Base-by-base conservation (phyloP, 2,888 invertebrate genomes). In the Camptogramma bilineatum region DNA sequence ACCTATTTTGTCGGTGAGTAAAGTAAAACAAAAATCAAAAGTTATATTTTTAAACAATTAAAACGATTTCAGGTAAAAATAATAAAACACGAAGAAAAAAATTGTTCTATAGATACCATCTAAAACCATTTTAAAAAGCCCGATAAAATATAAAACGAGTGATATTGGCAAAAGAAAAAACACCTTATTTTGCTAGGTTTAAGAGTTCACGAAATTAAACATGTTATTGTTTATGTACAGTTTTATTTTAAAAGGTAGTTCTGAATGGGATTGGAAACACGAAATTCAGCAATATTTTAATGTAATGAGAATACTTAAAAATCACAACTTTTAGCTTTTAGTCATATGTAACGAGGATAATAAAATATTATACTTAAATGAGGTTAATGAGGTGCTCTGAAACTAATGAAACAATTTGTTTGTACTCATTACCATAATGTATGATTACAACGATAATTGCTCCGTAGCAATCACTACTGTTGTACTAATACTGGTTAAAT, bases 161-260 rank as follows among this genome's bases (percentile, higher is more conserved):
- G 7, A 7, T 44, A 17, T 16, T 5, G 17, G 17, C 47, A 4
- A 24, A 39, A 39, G 10, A 21, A 53, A 39, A 17, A 21, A 53
- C 24, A 53, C 5, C 10, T 10, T 10, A 19, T 1, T 4, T 42
- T 54, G 16, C 24, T 44, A 28, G 3, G 24, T 9, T 16, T 42
- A 13, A 17, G 16, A 44, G 21, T 48, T 18, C 2, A 24, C 1
- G 42, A 51, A 60, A 61, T 47, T 46, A 60, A 60, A 60, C 59
- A 31, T 52, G 31, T 46, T 52, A 10, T 28, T 17, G n/a, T 54
- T 13, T 62, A 55, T 62, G 42, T 55, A 55, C 55, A 62, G 19
- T 51, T 55, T 53, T 44, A 44, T 51, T 54, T 18, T 44, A 28
- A 42, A 54, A 48, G 50, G 18, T 42, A 44, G 51, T 53, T 54